Base-by-base conservation (phyloP, 92 coral and sea anemone genomes). In the Scolanthus callimorphus region DNA sequence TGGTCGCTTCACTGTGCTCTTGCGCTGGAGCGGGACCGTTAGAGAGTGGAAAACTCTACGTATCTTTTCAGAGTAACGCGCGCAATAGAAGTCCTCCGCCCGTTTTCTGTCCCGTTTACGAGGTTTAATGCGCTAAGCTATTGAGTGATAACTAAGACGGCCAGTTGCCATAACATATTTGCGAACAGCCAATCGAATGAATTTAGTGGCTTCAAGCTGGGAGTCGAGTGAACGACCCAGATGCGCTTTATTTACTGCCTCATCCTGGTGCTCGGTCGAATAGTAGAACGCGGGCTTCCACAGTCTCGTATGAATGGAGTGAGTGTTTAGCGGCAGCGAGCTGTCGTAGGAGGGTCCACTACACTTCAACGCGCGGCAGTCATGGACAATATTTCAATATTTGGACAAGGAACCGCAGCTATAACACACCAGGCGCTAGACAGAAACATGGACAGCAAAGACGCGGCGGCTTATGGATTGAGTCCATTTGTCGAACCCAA, bases 131-230 rank as follows among this genome's bases (percentile, higher is more conserved):
- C n/a, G n/a, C 39, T 30, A 29, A 27, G 60, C 25, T 65, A 65
- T 49, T 86, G 95, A 86, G 82, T 86, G 95, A 86, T 86, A 73
- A 88, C 85, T 58, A 49, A 61, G 75, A 67, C 71, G 59, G 79
- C 38, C 95, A 68, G 89, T 71, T 77, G 80, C 95, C 82, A 82
- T 80, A 82, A 82, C 89, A 86, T 76, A 81, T 82, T 68, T 69
- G 69, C 70, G 81, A 63, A 86, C 78, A 76, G 71, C 90, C 95
- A 82, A 87, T 87, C 73, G 83, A 81, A 73, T 82, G 95, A 81
- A 73, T 70, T 74, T 81, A 75, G 66, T 71, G 80, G 80, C 80
- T 61, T 77, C 95, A 82, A 66, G 95, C 95, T 82, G 95, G 56
- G 95, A 56, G 62, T 50, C 67, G 70, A 73, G 89, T 44, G 62